Evolutionary conservation across 1,140 invertebrate species (phyloP).

Genomic region (Temnothorax curvispinosus): DNA sequence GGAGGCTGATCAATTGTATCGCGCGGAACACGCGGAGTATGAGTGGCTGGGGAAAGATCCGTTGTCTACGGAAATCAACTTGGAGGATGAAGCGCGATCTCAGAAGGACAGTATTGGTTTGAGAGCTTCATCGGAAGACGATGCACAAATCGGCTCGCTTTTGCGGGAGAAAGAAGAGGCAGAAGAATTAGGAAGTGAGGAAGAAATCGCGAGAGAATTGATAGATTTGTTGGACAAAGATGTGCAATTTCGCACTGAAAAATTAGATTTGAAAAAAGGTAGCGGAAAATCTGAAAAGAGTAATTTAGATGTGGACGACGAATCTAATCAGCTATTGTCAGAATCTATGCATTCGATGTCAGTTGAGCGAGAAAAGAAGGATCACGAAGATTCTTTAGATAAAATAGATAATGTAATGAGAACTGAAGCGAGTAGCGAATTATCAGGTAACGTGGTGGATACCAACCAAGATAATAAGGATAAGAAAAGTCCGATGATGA

Average conservation of each 20-base stretch:
- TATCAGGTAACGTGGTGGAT: not conserved
- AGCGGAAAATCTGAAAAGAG: not conserved
- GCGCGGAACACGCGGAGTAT: conserved; percentile 30
- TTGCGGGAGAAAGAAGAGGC: not conserved
- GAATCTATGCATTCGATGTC: not conserved
- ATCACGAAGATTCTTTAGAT: not conserved
- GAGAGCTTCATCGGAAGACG: not conserved
- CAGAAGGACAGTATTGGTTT: not conserved
- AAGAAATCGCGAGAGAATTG: conserved; percentile 58
- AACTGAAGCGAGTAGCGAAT: not conserved
- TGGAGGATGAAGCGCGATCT: not conserved
- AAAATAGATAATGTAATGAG: not conserved
- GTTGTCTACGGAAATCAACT: not conserved
- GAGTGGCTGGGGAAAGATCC: conserved; percentile 2
- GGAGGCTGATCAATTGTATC: conserved; percentile 40
- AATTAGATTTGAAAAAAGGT: conserved; percentile 5
- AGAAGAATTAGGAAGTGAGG: conserved; percentile 28
- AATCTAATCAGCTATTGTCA: not conserved
- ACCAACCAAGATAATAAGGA: not conserved
- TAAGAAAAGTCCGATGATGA: not conserved
- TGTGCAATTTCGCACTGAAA: not conserved
- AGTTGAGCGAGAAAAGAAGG: not conserved
- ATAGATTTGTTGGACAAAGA: conserved; percentile 31
- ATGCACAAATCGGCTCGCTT: not conserved
- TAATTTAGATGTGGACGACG: not conserved